Base-by-base conservation (phyloP, 2,888 invertebrate species). In the Lasioglossum figueresi region DNA sequence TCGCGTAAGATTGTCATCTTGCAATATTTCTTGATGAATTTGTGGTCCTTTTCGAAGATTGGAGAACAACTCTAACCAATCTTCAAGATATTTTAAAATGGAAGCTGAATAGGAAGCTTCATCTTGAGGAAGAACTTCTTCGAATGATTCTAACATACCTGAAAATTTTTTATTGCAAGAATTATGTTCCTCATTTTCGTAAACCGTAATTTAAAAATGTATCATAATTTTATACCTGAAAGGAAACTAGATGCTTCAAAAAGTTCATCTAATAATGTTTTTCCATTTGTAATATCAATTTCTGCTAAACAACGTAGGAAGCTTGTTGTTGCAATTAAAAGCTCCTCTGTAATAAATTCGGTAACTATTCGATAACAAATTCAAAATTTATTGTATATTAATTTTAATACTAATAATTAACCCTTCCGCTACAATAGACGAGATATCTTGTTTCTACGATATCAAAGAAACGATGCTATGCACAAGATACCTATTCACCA, bases 281-380 rank as follows among this genome's bases (percentile, higher is more conserved):
- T 72, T 6, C 84, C 84, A 27, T 45, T 45, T 31, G 82, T 63
- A 74, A 93, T 83, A 73, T 86, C 83, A 0, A 85, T 87, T 4
- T 90, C 89, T 45, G 87, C 88, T 2, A 90, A 88, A 27, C 92
- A 91, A 77, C 92, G 90, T 2, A 94, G 27, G 45, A 94, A 89
- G 48, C 92, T 91, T 37, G 93, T 88, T n/a, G 92, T 89, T 19
- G 91, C 85, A 12, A 82, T 90, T 70, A 95, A 77, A 34, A 94
- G 88, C 59, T 94, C 91, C 52, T 92, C 94, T 94, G 83, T 5
- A 88, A 87, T 4, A 82, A 75, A 72, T 45, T 19, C 3, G 68
- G 23, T 72, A 23, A 0, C 59, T 34, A 16, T 1, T 73, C 14
- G 12, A 4, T 27, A 40, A 45, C 0, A 76, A 59, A 56, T 40